Base-by-base conservation (phyloP, 2,888 invertebrate genomes). In the Himalopsyche japonica region DNA sequence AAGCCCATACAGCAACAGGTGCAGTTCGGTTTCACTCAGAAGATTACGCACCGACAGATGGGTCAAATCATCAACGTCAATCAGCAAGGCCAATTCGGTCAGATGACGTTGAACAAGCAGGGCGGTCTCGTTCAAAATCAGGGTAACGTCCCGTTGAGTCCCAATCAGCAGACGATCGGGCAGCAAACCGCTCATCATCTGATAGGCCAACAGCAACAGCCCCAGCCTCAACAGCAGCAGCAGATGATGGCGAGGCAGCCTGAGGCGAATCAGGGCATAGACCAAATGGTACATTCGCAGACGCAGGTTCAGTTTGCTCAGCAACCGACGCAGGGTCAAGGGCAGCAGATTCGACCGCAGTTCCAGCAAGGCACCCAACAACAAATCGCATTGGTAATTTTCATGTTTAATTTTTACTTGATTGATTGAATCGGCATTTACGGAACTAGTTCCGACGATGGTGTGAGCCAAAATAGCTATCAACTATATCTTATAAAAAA, bases 331-430 rank as follows among this genome's bases (percentile, higher is more conserved):
- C 64, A 64, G 64, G 27, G 24, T 24, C 84, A 90, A 90, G 43
- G 76, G 48, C 83, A 90, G 91, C 86, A 84, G 47, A 83, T 85
- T 30, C 57, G 84, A 1, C 57, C 80, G 7, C 86, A 85, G 37
- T 87, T 87, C 34, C 82, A 85, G n/a, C 82, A 80, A 27, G 82
- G 83, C 24, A 81, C 82, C 10, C 84, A 84, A 80, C 81, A 81
- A 89, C 92, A 92, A 85, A 91, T 91, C 82, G 88, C 91, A 27
- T 92, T 92, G 90, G 92, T 92, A 88, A 80, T 82, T 6, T 32
- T 32, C 32, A 4, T 32, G 3, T 32, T 32, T 32, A 32, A 4
- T 32, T 6, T 32, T n/a, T n/a, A n/a, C n/a, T n/a, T n/a, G n/a
- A n/a, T n/a, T n/a, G n/a, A n/a, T n/a, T n/a, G n/a, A n/a, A n/a